Evolutionary conservation across 1,140 invertebrate species (phyloP).

Genomic region (silkworm (Bombyx mori)): DNA sequence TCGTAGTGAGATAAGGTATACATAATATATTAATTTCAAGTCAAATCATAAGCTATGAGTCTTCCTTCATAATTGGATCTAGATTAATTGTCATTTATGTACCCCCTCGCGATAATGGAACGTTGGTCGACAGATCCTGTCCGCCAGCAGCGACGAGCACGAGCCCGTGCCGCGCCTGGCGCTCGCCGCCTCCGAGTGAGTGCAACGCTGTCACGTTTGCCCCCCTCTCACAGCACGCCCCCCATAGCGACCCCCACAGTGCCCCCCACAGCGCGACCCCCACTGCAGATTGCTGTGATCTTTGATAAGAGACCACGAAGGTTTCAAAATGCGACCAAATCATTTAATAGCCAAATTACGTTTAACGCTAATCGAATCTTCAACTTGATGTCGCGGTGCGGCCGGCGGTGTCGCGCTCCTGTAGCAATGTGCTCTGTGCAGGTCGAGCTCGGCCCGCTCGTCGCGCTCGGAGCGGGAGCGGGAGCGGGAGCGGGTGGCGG

Average conservation of each 20-base stretch:
- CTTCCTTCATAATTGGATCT: too few species aligned
- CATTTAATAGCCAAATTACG: not conserved
- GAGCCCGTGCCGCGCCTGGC: slow-evolving; percentile 46
- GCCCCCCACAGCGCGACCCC: not conserved
- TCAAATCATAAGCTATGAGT: too few species aligned
- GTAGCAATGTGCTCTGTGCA: slow-evolving; percentile 4
- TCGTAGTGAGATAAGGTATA: too few species aligned
- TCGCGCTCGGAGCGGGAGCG: slow-evolving; percentile 51
- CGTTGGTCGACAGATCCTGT: slow-evolving; percentile 39
- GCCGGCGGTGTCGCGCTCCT: too few species aligned
- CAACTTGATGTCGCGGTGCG: too few species aligned
- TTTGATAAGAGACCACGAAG: too few species aligned
- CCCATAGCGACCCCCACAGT: slow-evolving; percentile 26
- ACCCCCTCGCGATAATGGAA: not conserved
- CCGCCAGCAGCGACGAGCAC: slow-evolving; percentile 52
- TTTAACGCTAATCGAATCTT: too few species aligned
- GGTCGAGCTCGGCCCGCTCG: slow-evolving; percentile 45
- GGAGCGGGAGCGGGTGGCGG: slow-evolving; percentile 44
- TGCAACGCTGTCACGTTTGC: slow-evolving; percentile 3
- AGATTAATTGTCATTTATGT: too few species aligned
- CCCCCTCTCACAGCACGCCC: not conserved
- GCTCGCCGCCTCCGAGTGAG: slow-evolving; percentile 54
- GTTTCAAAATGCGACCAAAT: not conserved
- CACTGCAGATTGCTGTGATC: not conserved
- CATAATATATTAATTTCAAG: too few species aligned